Evolutionary conservation across 2,888 invertebrate species (phyloP), one percentile per base, ranked within the genome.

Genomic region (Ophioninae sp.): DNA sequence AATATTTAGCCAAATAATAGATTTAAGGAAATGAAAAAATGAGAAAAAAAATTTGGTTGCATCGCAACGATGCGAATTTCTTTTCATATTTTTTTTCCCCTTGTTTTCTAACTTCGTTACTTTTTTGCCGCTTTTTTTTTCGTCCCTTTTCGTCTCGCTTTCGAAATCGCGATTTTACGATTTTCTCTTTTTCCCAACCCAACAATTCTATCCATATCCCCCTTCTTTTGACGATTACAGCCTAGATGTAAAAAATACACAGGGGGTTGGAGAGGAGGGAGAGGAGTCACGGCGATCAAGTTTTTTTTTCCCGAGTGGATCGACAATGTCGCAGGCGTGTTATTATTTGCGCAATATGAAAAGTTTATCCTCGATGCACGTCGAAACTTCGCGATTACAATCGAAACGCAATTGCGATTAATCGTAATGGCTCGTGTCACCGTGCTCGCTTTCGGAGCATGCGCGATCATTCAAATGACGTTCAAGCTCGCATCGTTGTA

Each of bases 151-250:
- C 6, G 41, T 9, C 41, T 41, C 41, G 41, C 41, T 41, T 41
- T 20, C 69, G 2, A 1, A 58, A n/a, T 58, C 30, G 22, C 68
- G 23, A 51, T 68, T 23, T 23, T 23, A 9, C 7, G 1, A 6
- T 63, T 58, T 9, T 37, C 72, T 68, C 41, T 68, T n/a, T 61
- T 44, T n/a, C n/a, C 41, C 39, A 23, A 51, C 44, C 44, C 61
- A 77, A 68, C 77, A 68, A 69, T 68, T 9, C 37, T 77, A 61
- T 68, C 61, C n/a, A n/a, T 59, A 37, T 68, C 59, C 44, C 69
- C 44, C 68, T 51, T 20, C 56, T 7, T 17, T 8, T 0, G 58
- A 23, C 76, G 20, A 67, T 58, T 59, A 68, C 37, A 20, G 0
- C 37, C 3, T 20, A 56, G 23, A 23, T 23, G 13, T 39, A 20